Conservation (phyloP, 2,113 vertebrate species). For the Ictalurus furcatus region DNA sequence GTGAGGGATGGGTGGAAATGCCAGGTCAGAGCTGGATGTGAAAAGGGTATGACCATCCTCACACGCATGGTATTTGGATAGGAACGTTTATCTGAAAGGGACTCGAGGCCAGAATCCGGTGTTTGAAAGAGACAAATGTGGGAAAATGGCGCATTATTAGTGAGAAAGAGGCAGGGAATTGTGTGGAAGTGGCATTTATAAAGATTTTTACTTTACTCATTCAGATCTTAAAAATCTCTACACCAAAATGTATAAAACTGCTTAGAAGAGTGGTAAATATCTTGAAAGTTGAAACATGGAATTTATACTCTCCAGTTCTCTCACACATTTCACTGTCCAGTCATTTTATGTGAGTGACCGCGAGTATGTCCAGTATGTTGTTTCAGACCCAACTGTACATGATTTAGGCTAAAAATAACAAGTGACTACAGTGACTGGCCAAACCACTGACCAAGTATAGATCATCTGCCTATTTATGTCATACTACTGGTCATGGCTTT, state of each 20-base stretch:
- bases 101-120: background rate
- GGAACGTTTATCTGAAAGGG: background rate
- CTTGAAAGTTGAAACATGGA: background rate
- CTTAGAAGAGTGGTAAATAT: background rate
- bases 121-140: background rate
- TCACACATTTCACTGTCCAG: background rate
- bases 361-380: slow-evolving; percentile 11
- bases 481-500: slow-evolving; percentile 10
- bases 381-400: slow-evolving; percentile 21
- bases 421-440: slow-evolving; percentile 5
- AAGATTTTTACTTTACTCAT: background rate
- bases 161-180: background rate
- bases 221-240: background rate
- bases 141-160: background rate
- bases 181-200: background rate
- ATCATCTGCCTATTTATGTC: slow-evolving; percentile 21
- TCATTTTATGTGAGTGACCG: slow-evolving; percentile 5
- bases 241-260: background rate
- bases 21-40: background rate
- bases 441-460: slow-evolving; percentile 33
- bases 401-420: slow-evolving; percentile 42
- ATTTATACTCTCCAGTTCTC: background rate
- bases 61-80: slow-evolving; percentile 5
- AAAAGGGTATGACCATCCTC: background rate
- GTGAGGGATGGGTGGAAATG: background rate